Percentiles rank a stretch among this genome's conserved stretches.
Evolutionary conservation across 2,113 vertebrate species (phyloP).

Genomic region (Erythrocebus patas): DNA sequence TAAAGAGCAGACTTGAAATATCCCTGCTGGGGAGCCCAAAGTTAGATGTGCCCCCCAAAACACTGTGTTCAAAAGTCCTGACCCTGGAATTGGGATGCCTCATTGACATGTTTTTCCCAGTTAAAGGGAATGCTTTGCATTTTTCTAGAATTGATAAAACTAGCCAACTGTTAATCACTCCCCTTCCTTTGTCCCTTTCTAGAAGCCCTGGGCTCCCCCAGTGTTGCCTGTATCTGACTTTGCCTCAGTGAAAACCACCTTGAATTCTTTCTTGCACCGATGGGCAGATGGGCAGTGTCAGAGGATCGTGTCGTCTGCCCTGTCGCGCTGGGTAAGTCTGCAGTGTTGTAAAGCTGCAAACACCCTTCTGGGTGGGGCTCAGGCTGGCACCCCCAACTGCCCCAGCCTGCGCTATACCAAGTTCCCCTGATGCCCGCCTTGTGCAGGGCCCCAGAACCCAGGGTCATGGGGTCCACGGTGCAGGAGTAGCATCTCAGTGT

Average conservation of each 20-base stretch:
- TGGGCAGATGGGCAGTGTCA: neutral
- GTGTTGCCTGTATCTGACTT: neutral
- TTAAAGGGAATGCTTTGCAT: neutral
- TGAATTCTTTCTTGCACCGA: rapidly evolving
- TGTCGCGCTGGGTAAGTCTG: conserved; percentile 25
- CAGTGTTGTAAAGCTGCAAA: rapidly evolving
- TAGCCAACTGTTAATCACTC: neutral
- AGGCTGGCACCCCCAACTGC: rapidly evolving
- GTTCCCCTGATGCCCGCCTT: neutral
- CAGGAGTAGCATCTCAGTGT: rapidly evolving
- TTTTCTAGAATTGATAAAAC: neutral
- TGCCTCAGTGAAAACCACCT: neutral
- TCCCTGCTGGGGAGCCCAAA: rapidly evolving
- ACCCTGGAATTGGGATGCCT: rapidly evolving
- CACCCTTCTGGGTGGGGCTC: neutral
- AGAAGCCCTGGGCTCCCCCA: neutral
- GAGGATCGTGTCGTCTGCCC: neutral
- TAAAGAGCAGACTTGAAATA: too few species aligned
- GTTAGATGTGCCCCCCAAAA: rapidly evolving
- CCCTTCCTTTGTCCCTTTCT: neutral
- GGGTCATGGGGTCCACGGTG: too few species aligned
- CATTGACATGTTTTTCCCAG: rapidly evolving
- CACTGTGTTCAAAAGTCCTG: neutral
- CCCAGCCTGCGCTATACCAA: neutral
- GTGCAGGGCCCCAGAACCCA: neutral